phyloP scores from a whole-genome alignment of 2,797 vertebrate genomes.

The Sebastiscus albofasciatus region DNA sequence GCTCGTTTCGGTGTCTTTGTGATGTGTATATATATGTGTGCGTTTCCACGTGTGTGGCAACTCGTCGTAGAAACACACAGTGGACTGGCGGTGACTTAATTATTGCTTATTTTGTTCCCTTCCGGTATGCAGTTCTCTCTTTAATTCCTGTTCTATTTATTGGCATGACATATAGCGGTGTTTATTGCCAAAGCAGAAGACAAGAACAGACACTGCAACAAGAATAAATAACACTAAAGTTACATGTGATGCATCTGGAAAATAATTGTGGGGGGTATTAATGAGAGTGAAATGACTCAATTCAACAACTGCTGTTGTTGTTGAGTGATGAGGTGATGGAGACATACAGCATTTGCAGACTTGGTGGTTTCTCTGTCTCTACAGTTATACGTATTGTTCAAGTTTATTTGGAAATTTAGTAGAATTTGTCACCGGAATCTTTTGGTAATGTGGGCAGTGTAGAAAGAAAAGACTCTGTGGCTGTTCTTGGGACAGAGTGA shows the following conservation, averaged over 20 bases:
- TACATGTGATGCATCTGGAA: neutral
- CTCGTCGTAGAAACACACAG: neutral
- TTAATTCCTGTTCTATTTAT: neutral
- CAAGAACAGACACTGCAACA: neutral
- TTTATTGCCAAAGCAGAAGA: constrained; percentile 4
- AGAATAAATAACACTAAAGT: neutral
- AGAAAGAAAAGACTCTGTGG: neutral
- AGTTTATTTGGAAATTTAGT: neutral
- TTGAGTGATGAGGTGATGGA: neutral
- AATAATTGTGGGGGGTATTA: neutral
- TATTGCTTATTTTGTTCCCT: neutral
- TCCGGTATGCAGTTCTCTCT: neutral
- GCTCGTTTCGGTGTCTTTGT: neutral
- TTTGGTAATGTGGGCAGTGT: neutral
- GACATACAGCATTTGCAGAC: neutral
- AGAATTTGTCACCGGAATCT: neutral
- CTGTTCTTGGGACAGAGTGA: neutral
- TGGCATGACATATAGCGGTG: neutral
- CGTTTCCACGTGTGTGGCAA: neutral
- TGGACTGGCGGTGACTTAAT: neutral
- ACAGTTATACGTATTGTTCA: neutral
- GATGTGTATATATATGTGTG: neutral
- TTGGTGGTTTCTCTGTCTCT: neutral
- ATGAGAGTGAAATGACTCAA: neutral
- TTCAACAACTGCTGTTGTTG: neutral